A percentile compares a stretch with the other conserved stretches of the same genome.
Conservation (phyloP, 2,888 invertebrate species). For the Conistra vaccinii region DNA sequence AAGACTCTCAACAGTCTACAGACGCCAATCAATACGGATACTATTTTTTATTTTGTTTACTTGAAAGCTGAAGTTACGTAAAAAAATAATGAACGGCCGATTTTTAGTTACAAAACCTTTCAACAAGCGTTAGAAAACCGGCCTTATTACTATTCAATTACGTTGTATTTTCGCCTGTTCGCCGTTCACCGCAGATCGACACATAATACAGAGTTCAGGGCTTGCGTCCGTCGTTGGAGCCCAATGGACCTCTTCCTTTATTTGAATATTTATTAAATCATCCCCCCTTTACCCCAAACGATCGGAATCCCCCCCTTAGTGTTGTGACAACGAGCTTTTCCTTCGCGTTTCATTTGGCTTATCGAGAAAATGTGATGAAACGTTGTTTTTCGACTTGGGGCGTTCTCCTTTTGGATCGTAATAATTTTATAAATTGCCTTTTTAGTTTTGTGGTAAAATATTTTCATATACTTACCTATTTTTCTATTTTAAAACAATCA, state of each 20-base stretch:
- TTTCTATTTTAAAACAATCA: neutral
- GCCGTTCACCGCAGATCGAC: constrained; percentile 58
- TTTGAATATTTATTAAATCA: constrained; percentile 88
- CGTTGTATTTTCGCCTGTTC: constrained; percentile 52
- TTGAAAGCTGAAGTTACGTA: constrained; percentile 40
- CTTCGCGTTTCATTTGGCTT: constrained; percentile 78
- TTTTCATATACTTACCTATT: neutral
- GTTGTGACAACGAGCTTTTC: constrained; percentile 78
- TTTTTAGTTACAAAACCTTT: constrained; percentile 54
- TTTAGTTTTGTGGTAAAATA: constrained; percentile 14
- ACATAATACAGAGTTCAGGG: constrained; percentile 60
- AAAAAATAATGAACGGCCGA: constrained; percentile 62
- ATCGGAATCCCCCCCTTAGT: constrained; percentile 69
- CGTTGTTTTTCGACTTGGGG: constrained; percentile 60
- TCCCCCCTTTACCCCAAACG: constrained; percentile 71
- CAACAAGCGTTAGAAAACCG: constrained; percentile 37
- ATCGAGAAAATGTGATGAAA: constrained; percentile 67
- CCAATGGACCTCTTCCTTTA: constrained; percentile 79
- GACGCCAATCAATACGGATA: constrained; percentile 35
- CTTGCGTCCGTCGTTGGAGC: constrained; percentile 72
- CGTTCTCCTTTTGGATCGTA: constrained; percentile 28
- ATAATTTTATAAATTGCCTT: constrained; percentile 46
- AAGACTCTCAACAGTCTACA: constrained; percentile 4
- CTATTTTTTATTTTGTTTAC: constrained; percentile 58
- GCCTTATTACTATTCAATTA: constrained; percentile 55